A percentile compares a stretch with the other conserved stretches of the same genome.
phyloP scores from a whole-genome alignment of 2,113 vertebrate species.

The Corapipo altera region DNA sequence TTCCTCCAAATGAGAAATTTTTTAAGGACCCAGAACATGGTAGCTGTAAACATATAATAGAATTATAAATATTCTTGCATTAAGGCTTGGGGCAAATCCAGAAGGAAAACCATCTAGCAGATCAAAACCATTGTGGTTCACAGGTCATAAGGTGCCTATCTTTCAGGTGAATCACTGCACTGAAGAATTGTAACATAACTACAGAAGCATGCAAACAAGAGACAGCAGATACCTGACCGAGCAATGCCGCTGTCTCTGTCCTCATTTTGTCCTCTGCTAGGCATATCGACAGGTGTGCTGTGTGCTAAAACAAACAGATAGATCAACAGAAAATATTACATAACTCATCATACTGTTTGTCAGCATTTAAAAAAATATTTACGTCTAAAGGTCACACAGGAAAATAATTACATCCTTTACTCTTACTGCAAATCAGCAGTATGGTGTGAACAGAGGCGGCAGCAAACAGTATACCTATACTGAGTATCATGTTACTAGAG shows the following conservation, averaged over 20 bases:
- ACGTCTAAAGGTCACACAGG: slow-evolving; percentile 3
- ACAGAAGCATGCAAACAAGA: background rate
- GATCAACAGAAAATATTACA: slow-evolving; percentile 23
- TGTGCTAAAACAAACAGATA: slow-evolving; percentile 76
- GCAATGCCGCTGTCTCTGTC: slow-evolving; percentile 89
- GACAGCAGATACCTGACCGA: slow-evolving; percentile 81
- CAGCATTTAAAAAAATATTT: background rate
- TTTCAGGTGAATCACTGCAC: background rate
- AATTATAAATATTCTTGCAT: background rate
- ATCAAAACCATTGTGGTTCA: background rate
- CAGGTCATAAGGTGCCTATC: background rate
- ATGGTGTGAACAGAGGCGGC: background rate
- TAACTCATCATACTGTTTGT: background rate
- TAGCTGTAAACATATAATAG: background rate
- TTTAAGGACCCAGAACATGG: background rate
- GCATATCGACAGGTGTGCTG: slow-evolving; percentile 91
- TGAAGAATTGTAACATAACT: background rate
- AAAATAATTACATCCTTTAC: background rate
- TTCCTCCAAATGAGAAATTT: background rate
- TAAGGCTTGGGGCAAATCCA: background rate
- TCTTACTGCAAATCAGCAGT: background rate
- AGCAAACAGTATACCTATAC: background rate
- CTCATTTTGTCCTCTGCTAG: slow-evolving; percentile 85
- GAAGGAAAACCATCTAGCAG: background rate
- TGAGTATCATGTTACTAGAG: background rate